Base-by-base conservation (phyloP, 2,113 vertebrate genomes). In the Chionomys nivalis region DNA sequence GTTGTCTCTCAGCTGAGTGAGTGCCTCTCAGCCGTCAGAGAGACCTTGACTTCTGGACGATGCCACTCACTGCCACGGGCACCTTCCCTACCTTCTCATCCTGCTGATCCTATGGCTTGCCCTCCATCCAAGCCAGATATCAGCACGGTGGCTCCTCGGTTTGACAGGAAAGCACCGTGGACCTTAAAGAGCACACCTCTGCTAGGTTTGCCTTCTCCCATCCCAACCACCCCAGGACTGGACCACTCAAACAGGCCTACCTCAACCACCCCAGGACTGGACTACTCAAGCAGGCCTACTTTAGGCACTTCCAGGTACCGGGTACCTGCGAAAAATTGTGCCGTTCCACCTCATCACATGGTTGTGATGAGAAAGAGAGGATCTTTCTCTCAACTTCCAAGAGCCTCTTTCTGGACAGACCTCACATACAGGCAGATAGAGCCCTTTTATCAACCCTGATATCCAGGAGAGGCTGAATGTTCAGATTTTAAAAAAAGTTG, bases 61-160 rank as follows among this genome's bases (percentile, higher is more conserved):
- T 0, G 5, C 31, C 39, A 17, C 28, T 24, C 52, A 21, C 78
- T n/a, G 1, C 0, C 31, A 24, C 2, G 1, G 36, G 10, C 5
- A n/a, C 14, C 23, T 12, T 7, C 39, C 36, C 23, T 2, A 23
- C 39, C 21, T 39, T 16, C 23, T 23, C 17, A 7, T 81, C 11
- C 86, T 73, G 11, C 47, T 68, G 33, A 58, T 26, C 16, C 49
- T 17, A 3, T 31, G 24, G 33, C 42, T 42, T 39, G 16, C 7
- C 7, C 33, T 36, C 63, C 17, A 17, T 33, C 47, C 31, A 19
- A 21, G 26, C 36, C 36, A 26, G 21, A 17, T 58, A 16, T 44
- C 4, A 42, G 39, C 19, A 63, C 6, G 1, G 7, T 1, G n/a
- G 24, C 23, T 82, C 36, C n/a, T 44, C 77, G 8, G 28, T 0